Evolutionary conservation across 2,888 invertebrate species (phyloP).

Genomic region (Microchrysa polita): DNA sequence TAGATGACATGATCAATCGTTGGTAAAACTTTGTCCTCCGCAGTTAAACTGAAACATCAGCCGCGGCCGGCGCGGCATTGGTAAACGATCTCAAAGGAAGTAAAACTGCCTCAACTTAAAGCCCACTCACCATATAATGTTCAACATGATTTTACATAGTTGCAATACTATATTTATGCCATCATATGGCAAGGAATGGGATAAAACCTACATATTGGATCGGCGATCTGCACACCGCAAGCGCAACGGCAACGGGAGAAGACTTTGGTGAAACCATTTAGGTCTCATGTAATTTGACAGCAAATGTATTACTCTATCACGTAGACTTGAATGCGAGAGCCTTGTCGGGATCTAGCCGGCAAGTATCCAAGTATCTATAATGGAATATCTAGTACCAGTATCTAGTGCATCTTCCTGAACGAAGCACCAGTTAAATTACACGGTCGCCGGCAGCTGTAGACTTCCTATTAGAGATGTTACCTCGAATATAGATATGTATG

Average conservation of each 20-base stretch:
- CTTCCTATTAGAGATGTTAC: constrained; percentile 39
- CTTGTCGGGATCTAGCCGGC: constrained; percentile 3
- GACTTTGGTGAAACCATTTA: constrained; percentile 30
- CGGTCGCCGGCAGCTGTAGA: constrained; percentile 29
- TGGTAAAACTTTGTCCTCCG: constrained; percentile 32
- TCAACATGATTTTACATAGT: constrained; percentile 30
- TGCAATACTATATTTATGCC: constrained; percentile 33
- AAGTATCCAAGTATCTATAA: neutral
- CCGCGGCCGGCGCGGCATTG: neutral
- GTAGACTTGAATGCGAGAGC: constrained; percentile 42
- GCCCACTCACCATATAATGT: constrained; percentile 38
- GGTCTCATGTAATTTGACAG: constrained; percentile 55
- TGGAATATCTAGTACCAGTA: too few species aligned
- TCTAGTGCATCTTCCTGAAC: neutral
- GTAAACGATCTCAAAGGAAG: constrained; percentile 17
- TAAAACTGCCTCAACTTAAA: constrained; percentile 4
- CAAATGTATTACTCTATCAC: constrained; percentile 56
- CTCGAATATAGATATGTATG: neutral
- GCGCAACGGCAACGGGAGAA: neutral
- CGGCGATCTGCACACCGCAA: constrained; percentile 3
- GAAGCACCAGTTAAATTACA: constrained; percentile 30
- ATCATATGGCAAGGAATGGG: neutral
- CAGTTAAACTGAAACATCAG: constrained; percentile 29
- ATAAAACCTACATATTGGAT: neutral
- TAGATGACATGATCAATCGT: constrained; percentile 49